Base-by-base conservation (phyloP, 2,888 invertebrate species). In the Falcaria lacertinaria region DNA sequence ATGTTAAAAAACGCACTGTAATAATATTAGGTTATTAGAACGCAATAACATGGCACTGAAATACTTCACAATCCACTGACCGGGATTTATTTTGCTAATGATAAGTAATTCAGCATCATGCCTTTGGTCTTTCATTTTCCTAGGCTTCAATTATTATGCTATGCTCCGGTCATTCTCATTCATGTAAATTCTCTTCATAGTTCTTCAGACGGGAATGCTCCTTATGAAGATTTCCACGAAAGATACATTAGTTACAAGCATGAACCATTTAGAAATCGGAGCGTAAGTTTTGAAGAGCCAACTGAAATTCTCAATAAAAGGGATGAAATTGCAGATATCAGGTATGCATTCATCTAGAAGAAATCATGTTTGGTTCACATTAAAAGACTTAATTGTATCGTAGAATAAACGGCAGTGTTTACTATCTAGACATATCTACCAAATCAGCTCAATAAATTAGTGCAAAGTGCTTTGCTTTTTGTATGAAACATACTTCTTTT, bases 141-240 rank as follows among this genome's bases (percentile, higher is more conserved):
- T 45, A 25, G 47, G 63, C 56, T 66, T 66, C 13, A 39, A 49
- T 49, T 51, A 53, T 49, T 39, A 59, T 66, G 69, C 70, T 64
- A 60, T 52, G 79, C 82, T 80, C 79, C 69, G 71, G 72, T 67
- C 74, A 76, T 76, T 69, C 74, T 76, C 79, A 80, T 78, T 60
- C 76, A 77, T 78, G 67, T 74, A 57, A 60, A 74, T 81, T 86
- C 77, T 88, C 83, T 88, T 82, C 82, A 75, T 90, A 90, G 90
- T 87, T 90, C 90, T 79, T 89, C 90, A 71, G 89, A 89, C 76
- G 88, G 89, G 48, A 89, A 88, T 85, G 87, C 80, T 74, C 83
- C 91, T 71, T 92, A 92, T 69, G 92, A 95, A 89, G 95, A 94
- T 75, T 95, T 95, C 80, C 95, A 95, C 79, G 95, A 95, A 87